These are phyloP conservation scores for Camelus dromedarius DNA, from an alignment of 2,113 vertebrate genomes.

Conservation along the genomic window DNA sequence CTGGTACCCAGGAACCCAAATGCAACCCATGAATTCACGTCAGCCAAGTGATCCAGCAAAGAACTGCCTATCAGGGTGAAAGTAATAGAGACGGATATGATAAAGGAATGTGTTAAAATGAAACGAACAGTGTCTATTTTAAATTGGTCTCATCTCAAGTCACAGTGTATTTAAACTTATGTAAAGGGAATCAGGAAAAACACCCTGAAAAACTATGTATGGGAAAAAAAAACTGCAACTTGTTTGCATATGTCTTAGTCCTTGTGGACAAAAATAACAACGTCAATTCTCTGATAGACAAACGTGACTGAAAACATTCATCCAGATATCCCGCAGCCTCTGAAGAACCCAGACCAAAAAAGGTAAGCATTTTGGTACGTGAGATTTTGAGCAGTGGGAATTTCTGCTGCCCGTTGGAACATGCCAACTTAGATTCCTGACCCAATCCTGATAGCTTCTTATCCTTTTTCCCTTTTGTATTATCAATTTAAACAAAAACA, in stretches of 20 bases:
- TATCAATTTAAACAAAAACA: background rate
- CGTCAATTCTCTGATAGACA: constrained; percentile 2
- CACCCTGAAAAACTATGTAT: background rate
- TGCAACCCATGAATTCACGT: background rate
- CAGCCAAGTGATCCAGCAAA: background rate
- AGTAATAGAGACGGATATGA: background rate
- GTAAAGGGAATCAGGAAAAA: background rate
- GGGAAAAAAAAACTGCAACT: background rate
- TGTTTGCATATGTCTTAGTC: constrained; percentile 14
- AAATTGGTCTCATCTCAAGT: background rate
- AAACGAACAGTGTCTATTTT: background rate
- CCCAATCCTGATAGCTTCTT: background rate
- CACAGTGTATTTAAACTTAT: background rate
- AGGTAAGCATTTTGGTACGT: background rate
- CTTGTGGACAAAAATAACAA: constrained; percentile 14
- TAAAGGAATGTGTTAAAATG: background rate
- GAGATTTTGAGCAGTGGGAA: background rate
- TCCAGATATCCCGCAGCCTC: background rate
- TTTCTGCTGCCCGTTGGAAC: background rate
- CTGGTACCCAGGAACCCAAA: background rate
- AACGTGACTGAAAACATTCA: constrained; percentile 7
- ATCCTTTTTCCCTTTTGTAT: background rate
- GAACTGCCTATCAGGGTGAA: too few species aligned
- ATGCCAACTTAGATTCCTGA: background rate
- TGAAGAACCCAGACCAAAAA: background rate